Percentiles rank a stretch among this genome's conserved stretches.
Conservation (phyloP, 2,113 vertebrate species). For the Pantherophis guttatus region DNA sequence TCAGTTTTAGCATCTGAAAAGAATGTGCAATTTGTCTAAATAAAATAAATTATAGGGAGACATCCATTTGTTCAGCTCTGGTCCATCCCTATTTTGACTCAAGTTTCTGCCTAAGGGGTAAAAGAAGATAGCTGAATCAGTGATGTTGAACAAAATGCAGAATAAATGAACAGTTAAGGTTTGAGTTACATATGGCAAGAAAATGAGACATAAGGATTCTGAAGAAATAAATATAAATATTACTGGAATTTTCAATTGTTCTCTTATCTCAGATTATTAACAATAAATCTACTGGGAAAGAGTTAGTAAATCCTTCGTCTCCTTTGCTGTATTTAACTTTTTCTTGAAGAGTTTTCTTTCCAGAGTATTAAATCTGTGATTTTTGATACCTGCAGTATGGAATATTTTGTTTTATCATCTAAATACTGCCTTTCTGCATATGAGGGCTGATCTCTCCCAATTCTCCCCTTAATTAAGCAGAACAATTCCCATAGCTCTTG, state of each 20-base stretch:
- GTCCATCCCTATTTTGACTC: not conserved
- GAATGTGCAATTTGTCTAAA: not conserved
- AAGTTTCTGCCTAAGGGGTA: not conserved
- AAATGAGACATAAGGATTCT: not conserved
- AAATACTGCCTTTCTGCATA: not conserved
- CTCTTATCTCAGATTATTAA: not conserved
- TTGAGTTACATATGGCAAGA: not conserved
- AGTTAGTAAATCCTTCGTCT: not conserved
- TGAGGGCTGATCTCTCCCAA: no score
- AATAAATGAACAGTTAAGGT: not conserved
- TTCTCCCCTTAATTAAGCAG: not conserved
- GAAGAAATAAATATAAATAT: not conserved
- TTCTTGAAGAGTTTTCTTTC: not conserved
- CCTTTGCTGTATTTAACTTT: not conserved
- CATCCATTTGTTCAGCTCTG: not conserved
- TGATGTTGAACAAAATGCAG: not conserved
- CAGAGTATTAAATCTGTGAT: not conserved
- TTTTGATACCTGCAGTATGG: not conserved
- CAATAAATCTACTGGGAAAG: not conserved
- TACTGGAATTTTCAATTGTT: not conserved
- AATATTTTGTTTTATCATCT: not conserved
- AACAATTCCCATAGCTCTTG: not conserved
- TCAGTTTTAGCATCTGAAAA: not conserved
- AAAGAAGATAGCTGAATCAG: not conserved
- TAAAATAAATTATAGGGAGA: not conserved